Base-by-base conservation (phyloP, 2,113 vertebrate genomes). In the Pseudorasbora parva region DNA sequence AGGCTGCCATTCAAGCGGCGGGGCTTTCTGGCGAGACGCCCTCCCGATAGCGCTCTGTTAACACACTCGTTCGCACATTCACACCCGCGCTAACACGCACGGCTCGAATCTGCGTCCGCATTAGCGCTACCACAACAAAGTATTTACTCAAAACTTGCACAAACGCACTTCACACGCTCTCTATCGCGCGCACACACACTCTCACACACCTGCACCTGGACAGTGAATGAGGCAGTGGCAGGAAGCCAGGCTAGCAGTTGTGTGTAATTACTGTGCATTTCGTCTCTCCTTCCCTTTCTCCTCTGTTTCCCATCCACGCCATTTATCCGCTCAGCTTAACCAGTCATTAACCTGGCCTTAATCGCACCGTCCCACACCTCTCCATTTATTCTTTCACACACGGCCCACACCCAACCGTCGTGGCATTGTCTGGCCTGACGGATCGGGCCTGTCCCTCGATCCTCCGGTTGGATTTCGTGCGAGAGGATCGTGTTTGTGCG, bases 221-320 rank as follows among this genome's bases (percentile, higher is more conserved):
- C 75, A 87, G 92, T 95, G 97, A 95, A 96, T 98, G 96, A 94
- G 90, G 93, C 94, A 89, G 91, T 93, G 91, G 91, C 95, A 96
- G 96, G 95, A 97, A 95, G 93, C 91, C 91, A 89, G 86, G 92
- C 85, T 84, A 81, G 90, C 91, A 87, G 91, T 88, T 91, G 89
- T 86, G 83, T 96, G 90, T 96, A 96, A 97, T 98, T 97, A 97
- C 92, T 87, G 91, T 92, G 93, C 88, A 93, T 93, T 93, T 91
- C 21, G 86, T 90, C 90, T 90, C 84, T 57, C 54, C 59, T 76
- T 59, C 79, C 82, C 57, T 78, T 82, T 90, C 88, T 93, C 87
- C 78, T 88, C 89, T 87, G 89, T 87, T 85, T 88, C 85, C 84
- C 86, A 86, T 94, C 89, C 89, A 87, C 84, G 84, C 47, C 91